Evolutionary conservation across 1,140 invertebrate genomes (phyloP).

Genomic region (Papilio glaucus): DNA sequence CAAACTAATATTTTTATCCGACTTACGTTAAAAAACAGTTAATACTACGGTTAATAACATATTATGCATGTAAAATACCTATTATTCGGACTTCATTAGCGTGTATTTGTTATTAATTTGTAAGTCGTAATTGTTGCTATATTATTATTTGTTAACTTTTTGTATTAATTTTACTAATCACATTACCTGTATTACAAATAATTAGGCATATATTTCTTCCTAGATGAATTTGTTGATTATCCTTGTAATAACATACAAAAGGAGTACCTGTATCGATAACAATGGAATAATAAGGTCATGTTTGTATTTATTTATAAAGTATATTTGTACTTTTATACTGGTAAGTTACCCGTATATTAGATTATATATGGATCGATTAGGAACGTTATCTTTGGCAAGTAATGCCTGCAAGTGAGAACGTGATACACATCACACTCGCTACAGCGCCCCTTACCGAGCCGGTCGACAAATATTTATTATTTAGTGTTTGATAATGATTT

Average conservation of each 20-base stretch:
- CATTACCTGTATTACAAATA: no score
- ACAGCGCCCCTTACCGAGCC: constrained; percentile 24
- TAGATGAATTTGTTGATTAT: background rate
- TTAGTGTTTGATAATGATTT: constrained; percentile 10
- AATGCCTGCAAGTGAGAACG: constrained; percentile 48
- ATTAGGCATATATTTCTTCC: no score
- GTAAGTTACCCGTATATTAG: background rate
- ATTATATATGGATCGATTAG: constrained; percentile 44
- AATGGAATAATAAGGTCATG: constrained; percentile 1
- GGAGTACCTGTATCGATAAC: constrained; percentile 5
- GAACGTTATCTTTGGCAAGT: constrained; percentile 60
- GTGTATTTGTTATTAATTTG: background rate
- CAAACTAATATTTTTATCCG: no score
- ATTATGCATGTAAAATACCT: background rate
- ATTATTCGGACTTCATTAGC: background rate
- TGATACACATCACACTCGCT: constrained; percentile 53
- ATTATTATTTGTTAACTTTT: no score
- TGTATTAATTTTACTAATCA: no score
- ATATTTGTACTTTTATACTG: background rate
- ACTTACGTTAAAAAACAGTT: no score
- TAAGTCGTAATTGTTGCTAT: background rate
- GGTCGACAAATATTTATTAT: constrained; percentile 13
- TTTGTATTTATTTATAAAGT: background rate
- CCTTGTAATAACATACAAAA: background rate
- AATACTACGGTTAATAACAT: no score